Conservation (phyloP, 2,113 vertebrate genomes). For the Tupaia tana region DNA sequence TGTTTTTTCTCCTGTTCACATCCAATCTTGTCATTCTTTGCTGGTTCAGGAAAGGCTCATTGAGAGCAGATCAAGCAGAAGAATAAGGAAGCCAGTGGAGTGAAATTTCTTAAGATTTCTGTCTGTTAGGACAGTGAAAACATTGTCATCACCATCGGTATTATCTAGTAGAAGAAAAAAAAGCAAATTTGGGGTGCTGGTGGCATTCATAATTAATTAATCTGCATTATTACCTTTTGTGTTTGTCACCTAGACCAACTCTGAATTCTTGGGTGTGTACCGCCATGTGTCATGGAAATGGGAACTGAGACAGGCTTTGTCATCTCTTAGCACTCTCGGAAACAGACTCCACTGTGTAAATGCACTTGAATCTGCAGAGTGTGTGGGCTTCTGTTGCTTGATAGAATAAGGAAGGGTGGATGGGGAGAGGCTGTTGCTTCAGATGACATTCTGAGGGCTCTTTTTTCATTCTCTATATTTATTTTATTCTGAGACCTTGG, state of each 20-base stretch:
- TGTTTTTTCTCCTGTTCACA: not conserved
- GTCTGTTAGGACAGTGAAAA: not conserved
- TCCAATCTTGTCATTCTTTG: not conserved
- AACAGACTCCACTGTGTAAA: not conserved
- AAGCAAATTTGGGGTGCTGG: not conserved
- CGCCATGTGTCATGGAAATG: not conserved
- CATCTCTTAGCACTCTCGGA: not conserved
- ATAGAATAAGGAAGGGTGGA: not conserved
- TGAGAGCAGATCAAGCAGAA: not conserved
- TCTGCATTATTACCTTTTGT: not conserved
- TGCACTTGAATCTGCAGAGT: not conserved
- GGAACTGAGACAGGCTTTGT: not conserved
- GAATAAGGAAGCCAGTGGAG: not conserved
- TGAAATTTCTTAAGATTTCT: not conserved
- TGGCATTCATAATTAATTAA: not conserved
- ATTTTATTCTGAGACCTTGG: conserved; percentile 50
- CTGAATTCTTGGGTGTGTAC: not conserved
- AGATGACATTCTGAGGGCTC: not conserved
- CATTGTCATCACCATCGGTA: not conserved
- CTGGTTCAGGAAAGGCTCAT: not conserved
- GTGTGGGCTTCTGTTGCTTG: not conserved
- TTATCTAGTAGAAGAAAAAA: not conserved
- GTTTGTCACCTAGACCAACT: not conserved
- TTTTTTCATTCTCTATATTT: not conserved
- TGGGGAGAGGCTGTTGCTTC: not conserved